Conservation (phyloP, 2,113 vertebrate species). For the Sebastes fasciatus region DNA sequence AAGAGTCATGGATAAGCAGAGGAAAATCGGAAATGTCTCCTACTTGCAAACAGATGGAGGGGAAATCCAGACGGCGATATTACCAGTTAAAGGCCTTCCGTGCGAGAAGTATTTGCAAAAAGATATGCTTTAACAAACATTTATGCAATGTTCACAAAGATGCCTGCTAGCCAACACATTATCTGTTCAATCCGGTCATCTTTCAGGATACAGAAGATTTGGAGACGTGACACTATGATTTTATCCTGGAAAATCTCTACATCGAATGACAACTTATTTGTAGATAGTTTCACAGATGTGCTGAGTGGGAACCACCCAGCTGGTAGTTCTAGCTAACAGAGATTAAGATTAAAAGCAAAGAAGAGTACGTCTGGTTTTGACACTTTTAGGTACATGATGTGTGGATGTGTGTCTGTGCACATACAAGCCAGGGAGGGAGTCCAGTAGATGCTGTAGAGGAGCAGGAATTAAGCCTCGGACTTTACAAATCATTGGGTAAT, state of each 20-base stretch:
- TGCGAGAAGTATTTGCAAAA: constrained; percentile 38
- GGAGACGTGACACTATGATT: not conserved
- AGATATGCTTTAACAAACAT: constrained; percentile 55
- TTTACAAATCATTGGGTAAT: constrained; percentile 50
- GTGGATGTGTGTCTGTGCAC: not conserved
- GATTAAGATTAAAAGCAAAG: not conserved
- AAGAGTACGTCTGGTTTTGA: not conserved
- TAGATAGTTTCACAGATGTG: not conserved
- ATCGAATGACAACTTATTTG: not conserved
- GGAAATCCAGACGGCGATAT: constrained; percentile 62
- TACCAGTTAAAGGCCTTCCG: constrained; percentile 3
- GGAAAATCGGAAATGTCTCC: constrained; percentile 42
- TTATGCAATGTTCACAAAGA: constrained; percentile 3
- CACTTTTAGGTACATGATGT: not conserved
- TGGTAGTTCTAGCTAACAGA: not conserved
- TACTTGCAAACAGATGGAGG: constrained; percentile 67
- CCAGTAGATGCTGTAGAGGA: not conserved
- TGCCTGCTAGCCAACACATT: not conserved
- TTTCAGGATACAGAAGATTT: not conserved
- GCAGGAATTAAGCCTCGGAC: constrained; percentile 30
- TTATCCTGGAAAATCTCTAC: not conserved
- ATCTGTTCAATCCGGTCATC: not conserved
- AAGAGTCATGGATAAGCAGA: constrained; percentile 16
- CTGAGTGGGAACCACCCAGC: constrained; percentile 6
- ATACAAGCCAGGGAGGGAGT: constrained; percentile 1